Base-by-base conservation (phyloP, 1,140 invertebrate species). In the Caligus rogercresseyi region DNA sequence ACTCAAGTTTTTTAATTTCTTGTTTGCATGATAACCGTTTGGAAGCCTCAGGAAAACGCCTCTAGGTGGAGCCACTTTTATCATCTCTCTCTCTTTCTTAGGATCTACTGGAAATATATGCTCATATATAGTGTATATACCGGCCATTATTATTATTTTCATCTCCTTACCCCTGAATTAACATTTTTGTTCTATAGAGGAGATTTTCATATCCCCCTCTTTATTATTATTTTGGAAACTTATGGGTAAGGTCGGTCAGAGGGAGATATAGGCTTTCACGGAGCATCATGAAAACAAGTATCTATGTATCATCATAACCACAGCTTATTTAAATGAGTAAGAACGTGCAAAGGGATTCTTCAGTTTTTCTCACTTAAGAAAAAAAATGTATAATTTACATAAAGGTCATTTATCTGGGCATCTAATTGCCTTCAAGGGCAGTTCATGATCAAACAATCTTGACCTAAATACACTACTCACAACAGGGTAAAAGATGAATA, bases 331-430 rank as follows among this genome's bases (percentile, higher is more conserved):
- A 43, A 43, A 43, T 43, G 31, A 43, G n/a, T n/a, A n/a, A 43
- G 31, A 43, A 43, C 31, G 31, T 43, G 31, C 31, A 43, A 43
- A 43, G 31, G 7, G 7, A 43, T 43, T 43, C n/a, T 43, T 43
- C 31, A 11, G n/a, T 43, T 43, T 43, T 43, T 43, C 31, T 43
- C 31, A 43, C 31, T 43, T 43, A 43, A 43, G 7, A 43, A 43
- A 43, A 43, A n/a, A n/a, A n/a, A n/a, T n/a, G n/a, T n/a, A n/a
- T 43, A 43, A 43, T 43, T 43, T 43, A 43, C 31, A 43, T 43
- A 43, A 43, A 43, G 31, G 31, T 43, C 31, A 43, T 43, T 43
- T 43, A 43, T 43, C 31, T 43, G 31, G 31, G 31, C 31, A 43
- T 43, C 31, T 43, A 43, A 43, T 43, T 43, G 31, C 31, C 31